Evolutionary conservation across 2,797 vertebrate genomes (phyloP), one percentile per base, ranked within the genome.

Genomic region (Mallotus villosus): DNA sequence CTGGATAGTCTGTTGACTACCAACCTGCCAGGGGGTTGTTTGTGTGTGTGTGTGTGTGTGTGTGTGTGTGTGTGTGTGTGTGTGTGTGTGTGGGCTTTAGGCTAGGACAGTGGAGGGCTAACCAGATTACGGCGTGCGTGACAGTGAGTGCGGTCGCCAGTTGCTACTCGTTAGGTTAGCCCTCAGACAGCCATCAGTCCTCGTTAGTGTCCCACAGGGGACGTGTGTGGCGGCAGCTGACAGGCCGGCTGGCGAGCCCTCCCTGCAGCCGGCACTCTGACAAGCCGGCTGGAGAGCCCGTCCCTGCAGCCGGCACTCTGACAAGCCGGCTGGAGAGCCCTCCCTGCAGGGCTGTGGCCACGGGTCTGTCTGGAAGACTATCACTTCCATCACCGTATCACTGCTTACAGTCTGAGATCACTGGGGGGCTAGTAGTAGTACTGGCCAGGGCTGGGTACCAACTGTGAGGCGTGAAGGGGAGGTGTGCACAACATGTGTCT

Each of bases 51-150:
- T 17, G 49, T 51, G 49, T 16, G 49, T 17, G 37, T 22, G 22
- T 29, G 12, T 70, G 19, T 25, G 41, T 41, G 62, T 63, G 67
- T 66, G 3, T n/a, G 9, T 37, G 65, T 16, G 41, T 51, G 21
- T 5, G 41, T 62, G 7, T 49, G 22, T 62, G 58, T 73, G 19
- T 64, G 41, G 62, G 57, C 29, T 34, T 63, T 37, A 53, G 41
- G 53, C 58, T 53, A 17, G 61, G 59, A 25, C 25, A 12, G 22
- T 22, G 24, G 7, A 53, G 63, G 24, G 11, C 8, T 53, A 64
- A 69, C 61, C 55, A 27, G 61, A 69, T 70, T 58, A 74, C 12
- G 19, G 34, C 3, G 4, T 68, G 68, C 11, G 2, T 55, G 53
- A 73, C 24, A 58, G 29, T 32, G 5, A 29, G 67, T 34, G 46